Evolutionary conservation across 2,888 invertebrate genomes (phyloP).

Genomic region (Leptopilina syphax): DNA sequence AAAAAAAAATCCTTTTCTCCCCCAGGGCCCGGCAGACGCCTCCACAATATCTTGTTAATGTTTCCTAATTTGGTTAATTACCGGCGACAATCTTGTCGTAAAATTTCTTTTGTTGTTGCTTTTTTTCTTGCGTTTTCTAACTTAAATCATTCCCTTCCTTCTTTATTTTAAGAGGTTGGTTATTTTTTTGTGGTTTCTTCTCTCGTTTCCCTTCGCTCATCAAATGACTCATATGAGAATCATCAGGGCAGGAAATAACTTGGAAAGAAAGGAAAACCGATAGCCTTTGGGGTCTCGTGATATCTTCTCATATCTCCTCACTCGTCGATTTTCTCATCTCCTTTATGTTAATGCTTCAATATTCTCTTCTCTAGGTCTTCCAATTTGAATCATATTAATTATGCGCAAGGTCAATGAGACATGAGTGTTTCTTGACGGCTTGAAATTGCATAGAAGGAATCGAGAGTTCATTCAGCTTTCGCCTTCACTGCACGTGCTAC

Average conservation of each 20-base stretch:
- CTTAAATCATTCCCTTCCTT: neutral
- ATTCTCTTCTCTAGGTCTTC: constrained; percentile 21
- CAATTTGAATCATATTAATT: constrained; percentile 27
- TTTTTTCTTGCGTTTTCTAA: neutral
- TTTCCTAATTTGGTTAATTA: constrained; percentile 57
- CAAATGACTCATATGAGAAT: constrained; percentile 60
- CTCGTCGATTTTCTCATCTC: constrained; percentile 11
- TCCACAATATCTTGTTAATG: constrained; percentile 49
- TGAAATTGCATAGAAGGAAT: constrained; percentile 24
- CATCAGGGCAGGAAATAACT: constrained; percentile 62
- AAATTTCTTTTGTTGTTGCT: too few relatives aligned
- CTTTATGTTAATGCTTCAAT: neutral
- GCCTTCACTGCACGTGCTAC: constrained; percentile 42
- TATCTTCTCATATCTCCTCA: constrained; percentile 20
- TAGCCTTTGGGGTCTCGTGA: constrained; percentile 18
- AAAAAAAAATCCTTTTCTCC: constrained; percentile 38
- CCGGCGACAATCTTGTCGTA: constrained; percentile 38
- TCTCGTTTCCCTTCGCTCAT: constrained; percentile 32
- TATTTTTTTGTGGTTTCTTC: constrained; percentile 40
- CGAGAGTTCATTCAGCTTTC: constrained; percentile 43
- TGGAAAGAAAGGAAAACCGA: constrained; percentile 58
- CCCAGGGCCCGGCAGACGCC: constrained; percentile 39
- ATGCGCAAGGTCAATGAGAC: constrained; percentile 29
- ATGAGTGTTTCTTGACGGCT: constrained; percentile 11
- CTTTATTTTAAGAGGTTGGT: neutral